phyloP scores from a whole-genome alignment of 2,113 vertebrate genomes.

The Hystrix cristata region DNA sequence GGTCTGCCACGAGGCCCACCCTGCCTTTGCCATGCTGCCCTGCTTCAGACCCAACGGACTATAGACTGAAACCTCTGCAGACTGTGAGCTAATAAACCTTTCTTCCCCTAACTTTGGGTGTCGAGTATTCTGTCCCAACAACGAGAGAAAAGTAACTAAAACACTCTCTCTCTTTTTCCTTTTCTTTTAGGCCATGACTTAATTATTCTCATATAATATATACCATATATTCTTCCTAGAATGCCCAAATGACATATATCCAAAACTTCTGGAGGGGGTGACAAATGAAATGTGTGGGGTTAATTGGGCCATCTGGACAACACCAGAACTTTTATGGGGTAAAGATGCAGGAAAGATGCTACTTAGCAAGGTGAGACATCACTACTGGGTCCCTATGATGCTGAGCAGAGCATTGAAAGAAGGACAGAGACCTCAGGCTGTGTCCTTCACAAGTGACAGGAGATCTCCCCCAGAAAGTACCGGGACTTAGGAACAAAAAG shows the following conservation, averaged over 20 bases:
- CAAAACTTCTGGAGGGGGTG: constrained; percentile 43
- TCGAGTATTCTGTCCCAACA: no score
- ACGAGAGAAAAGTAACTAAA: no score
- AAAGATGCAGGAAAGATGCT: constrained; percentile 37
- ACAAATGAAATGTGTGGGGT: constrained; percentile 48
- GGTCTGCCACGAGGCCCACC: no score
- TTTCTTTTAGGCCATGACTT: constrained; percentile 35
- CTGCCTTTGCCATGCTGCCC: no score
- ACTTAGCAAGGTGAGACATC: constrained; percentile 42
- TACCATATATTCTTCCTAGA: constrained; percentile 51
- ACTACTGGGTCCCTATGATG: background rate
- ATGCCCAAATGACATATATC: constrained; percentile 54
- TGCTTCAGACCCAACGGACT: no score
- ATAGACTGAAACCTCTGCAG: no score
- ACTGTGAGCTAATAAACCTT: no score
- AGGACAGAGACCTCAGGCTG: background rate
- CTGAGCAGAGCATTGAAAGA: constrained; percentile 39
- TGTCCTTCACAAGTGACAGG: constrained; percentile 56
- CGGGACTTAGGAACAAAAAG: constrained; percentile 56
- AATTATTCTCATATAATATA: constrained; percentile 54
- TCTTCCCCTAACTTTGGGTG: no score
- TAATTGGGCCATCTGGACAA: constrained; percentile 64
- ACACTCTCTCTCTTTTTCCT: no score
- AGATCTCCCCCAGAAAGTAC: constrained; percentile 52
- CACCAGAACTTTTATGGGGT: background rate